Percentiles rank a stretch among this genome's conserved stretches.
Evolutionary conservation across 2,797 vertebrate genomes (phyloP).

Genomic region (Leptodactylus fallax): DNA sequence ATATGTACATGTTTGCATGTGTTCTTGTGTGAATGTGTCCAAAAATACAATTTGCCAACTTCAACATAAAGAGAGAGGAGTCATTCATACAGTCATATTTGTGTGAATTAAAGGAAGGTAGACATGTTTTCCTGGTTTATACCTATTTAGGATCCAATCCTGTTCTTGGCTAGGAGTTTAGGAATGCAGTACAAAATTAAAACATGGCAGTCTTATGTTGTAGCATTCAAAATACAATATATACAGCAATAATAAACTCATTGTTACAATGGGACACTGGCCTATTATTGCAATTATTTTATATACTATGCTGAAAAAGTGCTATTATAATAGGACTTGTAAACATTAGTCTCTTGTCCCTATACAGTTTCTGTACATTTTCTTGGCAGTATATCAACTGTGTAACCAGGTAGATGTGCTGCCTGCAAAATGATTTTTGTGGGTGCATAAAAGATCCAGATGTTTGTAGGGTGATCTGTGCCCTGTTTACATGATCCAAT

Average conservation of each 20-base stretch:
- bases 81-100: neutral
- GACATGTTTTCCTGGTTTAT: neutral
- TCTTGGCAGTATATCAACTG: too few relatives aligned
- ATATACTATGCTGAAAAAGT: neutral
- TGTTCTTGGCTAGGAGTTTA: neutral
- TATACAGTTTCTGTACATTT: too few relatives aligned
- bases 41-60: neutral
- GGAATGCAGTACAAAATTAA: neutral
- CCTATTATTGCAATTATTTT: neutral
- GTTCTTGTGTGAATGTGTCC: neutral
- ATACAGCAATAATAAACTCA: neutral
- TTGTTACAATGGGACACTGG: neutral
- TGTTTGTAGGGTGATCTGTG: too few relatives aligned
- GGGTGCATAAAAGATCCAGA: too few relatives aligned
- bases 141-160: neutral
- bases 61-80: neutral
- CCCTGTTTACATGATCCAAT: too few relatives aligned
- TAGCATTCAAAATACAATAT: neutral
- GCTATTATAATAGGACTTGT: too few relatives aligned
- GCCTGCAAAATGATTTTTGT: too few relatives aligned
- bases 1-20: neutral
- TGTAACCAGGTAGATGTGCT: too few relatives aligned
- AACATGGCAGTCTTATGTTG: neutral
- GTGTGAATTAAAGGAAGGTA: too few relatives aligned
- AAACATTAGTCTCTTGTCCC: too few relatives aligned